Percentiles rank a stretch among this genome's conserved stretches.
These are phyloP conservation scores for Tortrix viridana DNA, from an alignment of 2,888 invertebrate genomes.

Conservation along the genomic window DNA sequence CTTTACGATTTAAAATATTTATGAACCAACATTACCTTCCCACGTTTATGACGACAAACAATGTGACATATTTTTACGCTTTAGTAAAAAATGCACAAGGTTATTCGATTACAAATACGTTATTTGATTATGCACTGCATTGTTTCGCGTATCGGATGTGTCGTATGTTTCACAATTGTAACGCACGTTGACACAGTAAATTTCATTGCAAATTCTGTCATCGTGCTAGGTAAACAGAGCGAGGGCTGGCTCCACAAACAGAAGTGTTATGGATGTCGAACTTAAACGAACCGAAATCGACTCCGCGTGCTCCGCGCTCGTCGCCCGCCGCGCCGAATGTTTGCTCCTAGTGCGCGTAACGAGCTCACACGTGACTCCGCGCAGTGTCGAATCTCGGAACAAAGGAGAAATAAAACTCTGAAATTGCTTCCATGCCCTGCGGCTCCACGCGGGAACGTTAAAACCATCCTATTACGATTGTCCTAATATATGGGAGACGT, in stretches of 20 bases:
- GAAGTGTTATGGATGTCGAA: conserved; percentile 78
- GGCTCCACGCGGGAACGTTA: no score
- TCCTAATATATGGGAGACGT: no score
- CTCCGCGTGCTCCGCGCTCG: conserved; percentile 50
- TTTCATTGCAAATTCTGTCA: conserved; percentile 81
- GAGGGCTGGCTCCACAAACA: conserved; percentile 70
- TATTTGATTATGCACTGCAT: conserved; percentile 20
- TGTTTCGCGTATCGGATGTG: conserved; percentile 18
- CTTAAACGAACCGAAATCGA: conserved; percentile 82
- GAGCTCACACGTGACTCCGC: conserved; percentile 54
- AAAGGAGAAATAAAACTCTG: not conserved
- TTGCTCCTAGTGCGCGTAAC: conserved; percentile 59
- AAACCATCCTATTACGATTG: no score
- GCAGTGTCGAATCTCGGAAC: conserved; percentile 19
- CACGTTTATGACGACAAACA: conserved; percentile 73
- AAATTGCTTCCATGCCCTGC: no score
- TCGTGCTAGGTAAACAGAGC: conserved; percentile 64
- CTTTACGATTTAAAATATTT: conserved; percentile 80
- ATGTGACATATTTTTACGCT: conserved; percentile 58
- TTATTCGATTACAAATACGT: conserved; percentile 21
- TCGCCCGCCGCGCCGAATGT: conserved; percentile 46
- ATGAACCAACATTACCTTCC: conserved; percentile 68
- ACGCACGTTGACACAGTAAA: conserved; percentile 72
- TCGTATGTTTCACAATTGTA: conserved; percentile 62
- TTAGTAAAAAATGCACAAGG: conserved; percentile 45